Base-by-base conservation (phyloP, 2,888 invertebrate genomes). In the Volucella inflata region DNA sequence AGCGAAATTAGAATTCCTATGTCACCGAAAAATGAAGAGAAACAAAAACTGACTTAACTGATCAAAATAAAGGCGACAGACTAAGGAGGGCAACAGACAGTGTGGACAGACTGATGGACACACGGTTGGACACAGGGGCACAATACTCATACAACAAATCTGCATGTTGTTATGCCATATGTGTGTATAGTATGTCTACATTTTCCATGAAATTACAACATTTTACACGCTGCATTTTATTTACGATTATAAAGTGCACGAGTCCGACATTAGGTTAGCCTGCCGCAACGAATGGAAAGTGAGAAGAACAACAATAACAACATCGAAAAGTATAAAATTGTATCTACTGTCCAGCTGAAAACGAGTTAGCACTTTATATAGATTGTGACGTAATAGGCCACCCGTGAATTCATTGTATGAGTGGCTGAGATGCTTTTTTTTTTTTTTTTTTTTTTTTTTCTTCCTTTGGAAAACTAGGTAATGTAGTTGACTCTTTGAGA, bases 231-330 rank as follows among this genome's bases (percentile, higher is more conserved):
- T 65, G 79, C 79, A 80, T 80, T 76, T 80, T 80, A 80, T 80
- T 84, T 76, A 84, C 71, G 84, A 76, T 75, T 71, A 80, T 71
- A 76, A 80, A 79, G 80, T 84, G 84, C 84, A 84, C 75, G 84
- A 84, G 84, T 80, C 79, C 60, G 70, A 60, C 70, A 84, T 83
- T 83, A 70, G 68, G 51, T 53, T 60, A 53, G 74, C n/a, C 57
- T 38, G 72, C 48, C 59, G 46, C 55, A 77, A 36, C 59, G 68
- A 75, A 79, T 79, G 59, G 53, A 67, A 84, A 84, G 79, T 80
- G 75, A 84, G 57, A 71, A 65, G 59, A 70, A 55, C 30, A 30
- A 30, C 30, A 30, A 38, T 21, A 65, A 36, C 16, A 51, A 42
- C 46, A 21, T 57, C 10, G 60, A 42, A 71, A 40, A 65, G 50